Evolutionary conservation across 2,113 vertebrate genomes (phyloP), one percentile per base, ranked within the genome.

Genomic region (Sylvilagus bachmani): DNA sequence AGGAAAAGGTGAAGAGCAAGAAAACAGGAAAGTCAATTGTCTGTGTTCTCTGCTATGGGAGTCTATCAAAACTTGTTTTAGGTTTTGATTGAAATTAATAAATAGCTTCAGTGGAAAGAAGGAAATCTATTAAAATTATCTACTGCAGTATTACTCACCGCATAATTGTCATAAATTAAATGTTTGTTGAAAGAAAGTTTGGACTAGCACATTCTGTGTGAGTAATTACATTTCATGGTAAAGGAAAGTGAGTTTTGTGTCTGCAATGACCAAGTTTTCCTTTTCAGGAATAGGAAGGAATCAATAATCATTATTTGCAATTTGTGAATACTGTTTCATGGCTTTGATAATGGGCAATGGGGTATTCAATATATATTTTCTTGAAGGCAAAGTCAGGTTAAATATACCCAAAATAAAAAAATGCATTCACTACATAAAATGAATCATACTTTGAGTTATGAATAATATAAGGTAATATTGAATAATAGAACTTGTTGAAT

Each of bases 161-260:
- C 31, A 75, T 49, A 51, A n/a, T 12, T 91, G 62, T 17, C 22
- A 53, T 25, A 12, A 17, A 55, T 73, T 71, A 77, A 86, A 61
- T 64, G 19, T 36, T 88, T 73, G 10, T 38, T 33, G 10, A 73
- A 85, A 67, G 74, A 77, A 62, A 24, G 27, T 16, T 53, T 73
- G 31, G 13, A 55, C 55, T 44, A 27, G 14, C 10, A 73, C 1
- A n/a, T 86, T n/a, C 49, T 79, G 55, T 74, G 36, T 95, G 61
- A 93, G 69, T 71, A 86, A 95, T 19, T 55, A 10, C 49, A 78
- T 91, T 86, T 81, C 29, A 78, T 78, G 61, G 29, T n/a, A 82
- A 82, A 82, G 61, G 27, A 22, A 78, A 36, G 55, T 89, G 58
- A 91, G 44, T 6, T 36, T 70, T 91, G 33, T 80, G 16, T 85